Base-by-base conservation (phyloP, 1,140 invertebrate genomes). In the Macrosteles quadrilineatus region DNA sequence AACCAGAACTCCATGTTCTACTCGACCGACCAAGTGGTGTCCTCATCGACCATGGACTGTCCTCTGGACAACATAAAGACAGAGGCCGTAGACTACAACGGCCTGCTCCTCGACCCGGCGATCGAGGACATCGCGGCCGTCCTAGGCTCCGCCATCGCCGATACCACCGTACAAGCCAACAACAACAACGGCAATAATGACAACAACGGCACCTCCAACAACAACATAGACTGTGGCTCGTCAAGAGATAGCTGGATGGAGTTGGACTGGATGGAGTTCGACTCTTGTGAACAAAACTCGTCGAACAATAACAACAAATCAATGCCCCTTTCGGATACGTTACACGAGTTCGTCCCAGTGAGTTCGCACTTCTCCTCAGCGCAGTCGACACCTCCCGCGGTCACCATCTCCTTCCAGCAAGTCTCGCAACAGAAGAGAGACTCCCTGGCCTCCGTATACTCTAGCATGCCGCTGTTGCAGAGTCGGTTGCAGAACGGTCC, bases 61-160 rank as follows among this genome's bases (percentile, higher is more conserved):
- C 74, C 78, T 57, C 69, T 81, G 40, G 73, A 76, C 45, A 77
- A 76, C 43, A 80, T 83, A 17, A 85, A 85, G 75, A 80, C 78
- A 0, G 83, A 85, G 76, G 80, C 68, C 40, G 78, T 81, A 0
- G 83, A 85, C 21, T 89, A 89, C 76, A 72, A 73, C 40, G 75
- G 70, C n/a, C 65, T 73, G 19, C 75, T 80, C 27, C 73, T 81
- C 9, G 78, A 78, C 19, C 79, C 80, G 1, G 92, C 93, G 74
- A 92, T 94, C 75, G 92, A 94, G 70, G 93, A 94, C 74, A 92
- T 95, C 70, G 92, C 92, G 0, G 91, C 92, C 19, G 91, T 95
- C 23, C 94, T 95, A 65, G 91, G 92, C 0, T 93, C 90, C 0
- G 92, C 92, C n/a, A 95, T 95, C 72, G 92, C 92, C 0, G 93